Evolutionary conservation across 2,888 invertebrate species (phyloP).

Genomic region (Nudaria mundana): DNA sequence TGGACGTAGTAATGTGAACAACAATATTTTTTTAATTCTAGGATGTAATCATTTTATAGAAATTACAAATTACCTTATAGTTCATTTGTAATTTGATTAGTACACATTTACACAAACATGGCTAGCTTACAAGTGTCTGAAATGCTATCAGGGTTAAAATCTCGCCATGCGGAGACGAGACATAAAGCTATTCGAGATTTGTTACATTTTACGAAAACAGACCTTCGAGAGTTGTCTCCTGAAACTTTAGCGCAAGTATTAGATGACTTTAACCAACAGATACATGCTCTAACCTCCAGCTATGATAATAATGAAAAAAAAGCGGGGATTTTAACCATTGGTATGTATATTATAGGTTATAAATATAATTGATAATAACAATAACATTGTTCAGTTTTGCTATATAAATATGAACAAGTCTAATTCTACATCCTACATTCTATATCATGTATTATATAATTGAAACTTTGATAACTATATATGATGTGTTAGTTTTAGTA

Average conservation of each 20-base stretch:
- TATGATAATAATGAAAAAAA: constrained; percentile 96
- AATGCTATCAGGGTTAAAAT: constrained; percentile 92
- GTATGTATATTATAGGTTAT: constrained; percentile 62
- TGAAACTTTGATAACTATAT: too few relatives aligned
- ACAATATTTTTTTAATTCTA: constrained; percentile 9
- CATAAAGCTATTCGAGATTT: constrained; percentile 93
- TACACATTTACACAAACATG: constrained; percentile 36
- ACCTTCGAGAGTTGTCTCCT: constrained; percentile 91
- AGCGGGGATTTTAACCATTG: constrained; percentile 96
- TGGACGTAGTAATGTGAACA: constrained; percentile 17
- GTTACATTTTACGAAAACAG: constrained; percentile 93
- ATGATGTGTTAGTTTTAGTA: too few relatives aligned
- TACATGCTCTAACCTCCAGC: constrained; percentile 96
- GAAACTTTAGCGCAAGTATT: constrained; percentile 93
- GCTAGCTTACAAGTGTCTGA: constrained; percentile 82
- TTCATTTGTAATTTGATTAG: constrained; percentile 14
- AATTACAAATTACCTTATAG: constrained; percentile 8
- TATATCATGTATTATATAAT: too few relatives aligned
- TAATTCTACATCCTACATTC: too few relatives aligned
- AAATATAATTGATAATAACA: not conserved
- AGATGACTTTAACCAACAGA: constrained; percentile 97
- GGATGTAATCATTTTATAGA: constrained; percentile 32
- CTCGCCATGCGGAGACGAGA: constrained; percentile 91
- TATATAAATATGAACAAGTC: not conserved
- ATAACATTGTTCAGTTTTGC: not conserved